Evolutionary conservation across 37 sponge, comb jelly and placozoan genomes (phyloP).

Genomic region (Chondrilla cf. caribensis): DNA sequence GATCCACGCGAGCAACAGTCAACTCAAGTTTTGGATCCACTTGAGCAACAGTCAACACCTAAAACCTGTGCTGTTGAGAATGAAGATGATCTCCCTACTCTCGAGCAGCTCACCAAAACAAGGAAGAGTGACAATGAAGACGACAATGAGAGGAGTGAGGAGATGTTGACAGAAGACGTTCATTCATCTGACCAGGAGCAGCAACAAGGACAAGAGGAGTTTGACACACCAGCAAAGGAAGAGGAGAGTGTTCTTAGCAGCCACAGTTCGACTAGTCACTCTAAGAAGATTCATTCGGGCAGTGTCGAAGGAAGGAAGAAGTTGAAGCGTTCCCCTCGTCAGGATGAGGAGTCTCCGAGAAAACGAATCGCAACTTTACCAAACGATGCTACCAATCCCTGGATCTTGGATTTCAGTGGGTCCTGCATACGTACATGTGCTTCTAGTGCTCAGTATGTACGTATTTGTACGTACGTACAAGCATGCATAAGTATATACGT

Average conservation of each 20-base stretch:
- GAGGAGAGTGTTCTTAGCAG: background rate
- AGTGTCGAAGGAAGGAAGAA: conserved; percentile 1
- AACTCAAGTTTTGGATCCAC: too few species aligned
- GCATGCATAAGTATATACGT: background rate
- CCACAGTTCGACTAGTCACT: background rate
- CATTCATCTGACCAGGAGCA: background rate
- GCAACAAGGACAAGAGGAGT: background rate
- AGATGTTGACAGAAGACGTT: background rate
- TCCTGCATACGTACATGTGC: conserved; percentile 10
- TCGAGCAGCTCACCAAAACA: too few species aligned
- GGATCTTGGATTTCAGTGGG: conserved; percentile 20
- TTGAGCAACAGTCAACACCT: too few species aligned
- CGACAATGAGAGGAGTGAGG: background rate
- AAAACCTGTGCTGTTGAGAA: too few species aligned
- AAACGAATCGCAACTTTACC: conserved; percentile 4
- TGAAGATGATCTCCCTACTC: too few species aligned
- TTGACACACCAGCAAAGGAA: background rate
- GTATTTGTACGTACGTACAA: background rate
- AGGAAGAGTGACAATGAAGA: too few species aligned
- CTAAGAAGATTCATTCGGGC: background rate
- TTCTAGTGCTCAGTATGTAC: background rate
- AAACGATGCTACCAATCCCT: background rate
- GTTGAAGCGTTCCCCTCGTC: background rate
- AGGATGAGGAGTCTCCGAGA: background rate
- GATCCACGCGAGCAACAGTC: too few species aligned